These are phyloP conservation scores for Clavelina lepadiformis DNA, from an alignment of 23 tunicate species.

Conservation along the genomic window DNA sequence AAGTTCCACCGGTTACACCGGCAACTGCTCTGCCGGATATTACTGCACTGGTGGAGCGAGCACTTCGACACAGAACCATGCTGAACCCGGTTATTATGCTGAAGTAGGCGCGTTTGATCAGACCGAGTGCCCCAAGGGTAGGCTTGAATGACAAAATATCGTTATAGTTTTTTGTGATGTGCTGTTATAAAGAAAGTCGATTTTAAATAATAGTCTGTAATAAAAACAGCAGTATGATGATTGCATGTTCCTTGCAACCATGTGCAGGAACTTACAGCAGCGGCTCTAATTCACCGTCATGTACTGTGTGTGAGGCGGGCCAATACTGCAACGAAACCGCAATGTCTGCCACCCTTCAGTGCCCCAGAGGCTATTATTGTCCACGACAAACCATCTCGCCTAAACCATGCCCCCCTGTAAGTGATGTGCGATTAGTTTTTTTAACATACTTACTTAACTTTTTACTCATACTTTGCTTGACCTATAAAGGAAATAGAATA, in stretches of 20 bases:
- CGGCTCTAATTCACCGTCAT: constrained; percentile 39
- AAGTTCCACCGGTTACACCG: constrained; percentile 46
- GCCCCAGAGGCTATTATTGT: constrained; percentile 71
- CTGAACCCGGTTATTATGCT: constrained; percentile 73
- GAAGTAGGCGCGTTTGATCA: constrained; percentile 45
- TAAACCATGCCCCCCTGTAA: constrained; percentile 45
- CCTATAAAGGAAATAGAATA: neutral
- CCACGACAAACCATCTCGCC: constrained; percentile 27
- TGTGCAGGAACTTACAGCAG: constrained; percentile 72
- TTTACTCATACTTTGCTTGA: neutral
- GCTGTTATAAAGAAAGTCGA: too few species aligned
- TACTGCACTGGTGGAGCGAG: constrained; percentile 81
- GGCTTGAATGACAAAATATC: neutral
- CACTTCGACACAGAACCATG: constrained; percentile 34
- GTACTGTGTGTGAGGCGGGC: constrained; percentile 59
- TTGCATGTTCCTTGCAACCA: too few species aligned
- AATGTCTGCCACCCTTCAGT: constrained; percentile 19
- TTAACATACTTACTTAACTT: neutral
- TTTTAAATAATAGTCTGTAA: too few species aligned
- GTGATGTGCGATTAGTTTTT: neutral
- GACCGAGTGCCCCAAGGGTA: constrained; percentile 15
- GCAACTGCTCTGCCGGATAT: constrained; percentile 76
- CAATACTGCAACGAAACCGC: constrained; percentile 73
- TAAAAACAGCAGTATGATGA: too few species aligned
- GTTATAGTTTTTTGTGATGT: too few species aligned